A percentile compares a stretch with the other conserved stretches of the same genome.
phyloP scores from a whole-genome alignment of 1,140 invertebrate species.

The Branchinecta lindahli region DNA sequence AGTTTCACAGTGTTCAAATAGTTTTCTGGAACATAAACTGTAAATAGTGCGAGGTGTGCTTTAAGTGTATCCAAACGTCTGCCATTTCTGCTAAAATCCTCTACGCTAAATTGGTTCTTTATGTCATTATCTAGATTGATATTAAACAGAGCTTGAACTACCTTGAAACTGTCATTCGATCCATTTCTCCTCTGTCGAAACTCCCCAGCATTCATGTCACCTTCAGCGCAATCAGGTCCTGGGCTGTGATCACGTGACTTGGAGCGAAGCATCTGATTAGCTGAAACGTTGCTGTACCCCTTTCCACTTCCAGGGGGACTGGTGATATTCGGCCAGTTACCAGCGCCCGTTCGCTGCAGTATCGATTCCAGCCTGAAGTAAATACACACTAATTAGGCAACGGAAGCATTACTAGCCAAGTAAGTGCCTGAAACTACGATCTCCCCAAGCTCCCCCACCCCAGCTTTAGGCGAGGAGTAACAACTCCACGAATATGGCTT shows the following conservation, averaged over 20 bases:
- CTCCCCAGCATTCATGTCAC: slow-evolving; percentile 14
- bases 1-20: too few relatives aligned
- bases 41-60: too few relatives aligned
- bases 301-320: slow-evolving; percentile 16
- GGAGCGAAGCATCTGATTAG: neutral
- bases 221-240: slow-evolving; percentile 10
- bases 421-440: too few relatives aligned
- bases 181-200: slow-evolving; percentile 52
- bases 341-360: slow-evolving; percentile 20
- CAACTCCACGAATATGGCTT: too few relatives aligned
- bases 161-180: slow-evolving; percentile 72
- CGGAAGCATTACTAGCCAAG: too few relatives aligned
- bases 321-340: slow-evolving; percentile 19
- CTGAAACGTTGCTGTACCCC: neutral
- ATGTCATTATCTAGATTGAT: too few relatives aligned
- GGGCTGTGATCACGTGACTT: neutral
- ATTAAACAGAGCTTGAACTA: slow-evolving; percentile 27
- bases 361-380: slow-evolving; percentile 18
- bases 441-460: too few relatives aligned
- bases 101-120: too few relatives aligned
- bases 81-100: too few relatives aligned
- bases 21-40: too few relatives aligned
- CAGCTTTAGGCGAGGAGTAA: too few relatives aligned
- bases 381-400: neutral
- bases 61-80: too few relatives aligned